Base-by-base conservation (phyloP, 2,113 vertebrate genomes). In the Eolophus roseicapilla region DNA sequence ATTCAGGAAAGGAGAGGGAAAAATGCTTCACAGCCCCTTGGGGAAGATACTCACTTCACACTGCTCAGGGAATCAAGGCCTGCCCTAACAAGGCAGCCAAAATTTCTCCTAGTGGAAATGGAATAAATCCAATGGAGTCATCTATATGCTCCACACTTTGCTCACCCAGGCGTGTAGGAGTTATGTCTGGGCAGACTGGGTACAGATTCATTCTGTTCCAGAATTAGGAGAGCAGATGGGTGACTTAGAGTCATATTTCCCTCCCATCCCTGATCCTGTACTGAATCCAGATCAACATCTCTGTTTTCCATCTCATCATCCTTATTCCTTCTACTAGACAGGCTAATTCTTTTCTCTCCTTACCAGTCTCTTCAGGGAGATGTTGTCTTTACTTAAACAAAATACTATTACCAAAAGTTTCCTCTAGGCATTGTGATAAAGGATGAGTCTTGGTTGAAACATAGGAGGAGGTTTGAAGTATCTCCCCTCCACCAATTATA, bases 131-230 rank as follows among this genome's bases (percentile, higher is more conserved):
- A 93, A 14, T 79, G 95, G 89, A 95, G 86, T 95, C 89, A 96
- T 96, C 91, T 97, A 96, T 93, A 95, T 89, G 89, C 91, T 95
- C 65, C 74, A 86, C 94, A 71, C 77, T 95, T 96, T 84, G 77
- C 91, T 96, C 93, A 95, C 89, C 83, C 94, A 87, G 86, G 94
- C 77, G 5, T 97, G 96, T 97, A 97, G 96, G 96, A 96, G 96
- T 97, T 94, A 24, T 91, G 69, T 92, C 91, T 97, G 95, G 92
- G 91, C 92, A 96, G 95, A 95, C 83, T 95, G 92, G 91, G 92
- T 96, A 96, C 96, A 95, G 62, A 95, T 95, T 95, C 94, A 82
- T 95, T 93, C 91, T 97, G 96, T 97, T 95, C 95, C 89, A 97
- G 86, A 93, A 96, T 91, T 86, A 92, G 69, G 94, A 96, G 94